Evolutionary conservation across 2,797 vertebrate genomes (phyloP), one percentile per base, ranked within the genome.

Genomic region (Galago senegalensis): DNA sequence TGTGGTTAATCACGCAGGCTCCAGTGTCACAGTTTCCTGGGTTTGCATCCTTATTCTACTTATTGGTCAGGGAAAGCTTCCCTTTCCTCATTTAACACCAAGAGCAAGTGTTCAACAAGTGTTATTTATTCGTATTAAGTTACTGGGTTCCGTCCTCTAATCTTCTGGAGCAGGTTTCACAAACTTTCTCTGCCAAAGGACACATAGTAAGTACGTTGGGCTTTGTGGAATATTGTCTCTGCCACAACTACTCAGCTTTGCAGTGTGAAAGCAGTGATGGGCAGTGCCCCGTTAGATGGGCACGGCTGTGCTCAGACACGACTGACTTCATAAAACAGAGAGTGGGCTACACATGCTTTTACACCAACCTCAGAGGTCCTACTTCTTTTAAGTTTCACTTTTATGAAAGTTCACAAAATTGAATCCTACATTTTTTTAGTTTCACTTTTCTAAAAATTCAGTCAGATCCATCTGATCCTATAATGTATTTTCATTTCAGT

Each of bases 91-190:
- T 61, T 6, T 46, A 70, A 75, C 25, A 46, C 16, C 34, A 84
- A 49, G 21, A 95, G 7, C 40, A 70, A 43, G 6, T 84, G 82
- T 91, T 63, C 25, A 86, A 65, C 3, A 61, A 60, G 21, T 67
- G 67, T 72, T 69, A 46, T 72, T 93, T 87, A 60, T 60, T 91
- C 29, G 90, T 60, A 76, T 86, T 53, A 70, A 83, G 73, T 88
- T 84, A n/a, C 11, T 43, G 60, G n/a, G 7, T 72, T 89, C 82
- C 63, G n/a, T 69, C 21, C 9, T 91, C 25, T 77, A 84, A 46
- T 27, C 46, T 92, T 70, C 60, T 23, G 18, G 27, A 91, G 21
- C 13, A 79, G 14, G 7, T 75, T 73, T 79, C 2, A 90, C 7
- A 86, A 79, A 76, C 1, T 67, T 61, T n/a, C 27, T 58, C 3